Conservation (phyloP, 23 tunicate genomes). For the Ascidia mentula region DNA sequence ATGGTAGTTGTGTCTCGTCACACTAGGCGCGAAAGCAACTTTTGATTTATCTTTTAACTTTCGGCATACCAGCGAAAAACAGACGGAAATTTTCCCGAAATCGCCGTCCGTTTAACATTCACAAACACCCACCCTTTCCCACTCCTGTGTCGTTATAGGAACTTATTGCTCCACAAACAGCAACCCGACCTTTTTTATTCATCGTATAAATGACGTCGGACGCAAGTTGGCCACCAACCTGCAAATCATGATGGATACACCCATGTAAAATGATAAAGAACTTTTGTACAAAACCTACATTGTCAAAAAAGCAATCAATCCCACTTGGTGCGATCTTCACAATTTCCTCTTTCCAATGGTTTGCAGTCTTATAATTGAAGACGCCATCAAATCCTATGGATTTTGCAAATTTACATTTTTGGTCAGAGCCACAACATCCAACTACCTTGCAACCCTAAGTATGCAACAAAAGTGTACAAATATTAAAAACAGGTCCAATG, state of each 20-base stretch:
- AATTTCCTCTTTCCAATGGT: constrained; percentile 4
- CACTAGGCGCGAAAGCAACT: too few relatives aligned
- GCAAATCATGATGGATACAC: background rate
- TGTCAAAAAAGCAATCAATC: constrained; percentile 52
- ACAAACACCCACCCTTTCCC: background rate
- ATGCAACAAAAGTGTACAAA: background rate
- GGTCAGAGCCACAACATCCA: background rate
- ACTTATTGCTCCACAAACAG: constrained; percentile 35
- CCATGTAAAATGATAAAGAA: background rate
- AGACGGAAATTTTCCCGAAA: too few relatives aligned
- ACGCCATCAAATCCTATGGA: constrained; percentile 50
- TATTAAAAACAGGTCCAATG: too few relatives aligned
- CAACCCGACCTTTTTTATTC: constrained; percentile 37
- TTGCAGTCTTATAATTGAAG: constrained; percentile 44
- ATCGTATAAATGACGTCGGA: constrained; percentile 15
- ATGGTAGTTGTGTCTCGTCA: too few relatives aligned
- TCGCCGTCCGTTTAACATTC: too few relatives aligned
- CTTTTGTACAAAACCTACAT: constrained; percentile 12
- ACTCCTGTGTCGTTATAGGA: constrained; percentile 23
- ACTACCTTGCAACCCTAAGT: constrained; percentile 20
- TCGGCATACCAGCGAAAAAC: too few relatives aligned
- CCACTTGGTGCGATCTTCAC: constrained; percentile 45
- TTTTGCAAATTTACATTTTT: background rate
- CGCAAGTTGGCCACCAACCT: constrained; percentile 55
- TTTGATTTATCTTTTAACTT: too few relatives aligned